Evolutionary conservation across 2,888 invertebrate genomes (phyloP).

Genomic region (Stratiomys singularior): DNA sequence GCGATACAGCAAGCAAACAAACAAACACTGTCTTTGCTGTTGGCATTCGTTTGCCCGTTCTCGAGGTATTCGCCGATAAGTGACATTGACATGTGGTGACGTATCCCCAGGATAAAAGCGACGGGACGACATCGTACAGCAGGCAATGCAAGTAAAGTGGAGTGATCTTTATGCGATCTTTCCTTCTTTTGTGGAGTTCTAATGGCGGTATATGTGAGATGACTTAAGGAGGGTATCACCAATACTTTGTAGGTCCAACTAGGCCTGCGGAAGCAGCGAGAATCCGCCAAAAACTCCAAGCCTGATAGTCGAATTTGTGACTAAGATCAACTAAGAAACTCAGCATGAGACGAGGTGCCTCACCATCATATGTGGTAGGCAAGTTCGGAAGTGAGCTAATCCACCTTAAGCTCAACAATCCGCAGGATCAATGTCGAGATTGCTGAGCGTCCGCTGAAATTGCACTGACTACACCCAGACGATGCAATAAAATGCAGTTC

Average conservation of each 20-base stretch:
- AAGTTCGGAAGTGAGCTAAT: neutral
- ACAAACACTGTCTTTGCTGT: conserved; percentile 11
- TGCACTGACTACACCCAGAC: conserved; percentile 37
- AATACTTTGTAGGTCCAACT: no score
- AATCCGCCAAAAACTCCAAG: no score
- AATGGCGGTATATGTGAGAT: neutral
- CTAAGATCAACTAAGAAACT: no score
- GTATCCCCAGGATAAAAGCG: conserved; percentile 18
- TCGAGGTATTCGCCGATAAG: conserved; percentile 27
- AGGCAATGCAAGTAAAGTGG: neutral
- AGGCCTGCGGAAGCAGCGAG: no score
- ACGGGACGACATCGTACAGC: neutral
- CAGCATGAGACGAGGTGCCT: no score
- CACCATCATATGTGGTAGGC: no score
- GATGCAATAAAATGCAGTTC: conserved; percentile 36
- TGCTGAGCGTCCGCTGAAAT: conserved; percentile 11
- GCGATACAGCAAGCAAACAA: conserved; percentile 11
- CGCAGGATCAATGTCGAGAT: neutral
- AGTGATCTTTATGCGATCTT: conserved; percentile 16
- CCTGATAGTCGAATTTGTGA: no score
- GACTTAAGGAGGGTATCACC: neutral
- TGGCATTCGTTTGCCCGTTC: conserved; percentile 21
- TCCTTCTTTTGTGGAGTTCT: neutral
- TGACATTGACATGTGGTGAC: conserved; percentile 45
- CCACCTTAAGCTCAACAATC: conserved; percentile 2